Conservation (phyloP, 2,113 vertebrate species). For the Phodopus roborovskii region DNA sequence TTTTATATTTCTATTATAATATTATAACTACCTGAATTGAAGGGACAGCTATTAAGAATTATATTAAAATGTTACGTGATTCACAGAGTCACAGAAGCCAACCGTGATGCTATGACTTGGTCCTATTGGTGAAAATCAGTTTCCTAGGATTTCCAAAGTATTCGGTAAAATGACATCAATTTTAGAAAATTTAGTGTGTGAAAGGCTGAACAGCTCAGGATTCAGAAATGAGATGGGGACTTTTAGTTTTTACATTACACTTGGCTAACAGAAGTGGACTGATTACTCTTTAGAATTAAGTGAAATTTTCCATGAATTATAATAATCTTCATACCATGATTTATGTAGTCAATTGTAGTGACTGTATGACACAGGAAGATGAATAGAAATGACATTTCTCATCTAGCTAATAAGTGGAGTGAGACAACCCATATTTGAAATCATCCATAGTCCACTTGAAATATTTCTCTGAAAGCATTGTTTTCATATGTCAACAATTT, state of each 20-base stretch:
- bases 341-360: constrained; percentile 8
- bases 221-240: not conserved
- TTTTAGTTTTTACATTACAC: constrained; percentile 5
- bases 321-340: not conserved
- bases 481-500: not conserved
- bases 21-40: not conserved
- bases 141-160: not conserved
- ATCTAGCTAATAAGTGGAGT: not conserved
- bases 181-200: constrained; percentile 9
- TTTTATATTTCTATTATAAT: constrained; percentile 10
- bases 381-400: not conserved
- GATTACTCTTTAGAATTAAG: constrained; percentile 1
- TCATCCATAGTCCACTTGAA: not conserved
- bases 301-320: not conserved
- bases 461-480: not conserved
- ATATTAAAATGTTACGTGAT: not conserved
- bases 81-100: not conserved
- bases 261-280: not conserved
- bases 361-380: not conserved
- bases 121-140: not conserved
- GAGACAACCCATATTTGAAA: not conserved
- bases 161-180: not conserved
- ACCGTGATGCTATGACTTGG: not conserved
- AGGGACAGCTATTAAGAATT: not conserved
- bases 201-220: not conserved